Percentiles rank a stretch among this genome's conserved stretches.
Evolutionary conservation across 2,113 vertebrate species (phyloP).

Genomic region (Phoxinus phoxinus): DNA sequence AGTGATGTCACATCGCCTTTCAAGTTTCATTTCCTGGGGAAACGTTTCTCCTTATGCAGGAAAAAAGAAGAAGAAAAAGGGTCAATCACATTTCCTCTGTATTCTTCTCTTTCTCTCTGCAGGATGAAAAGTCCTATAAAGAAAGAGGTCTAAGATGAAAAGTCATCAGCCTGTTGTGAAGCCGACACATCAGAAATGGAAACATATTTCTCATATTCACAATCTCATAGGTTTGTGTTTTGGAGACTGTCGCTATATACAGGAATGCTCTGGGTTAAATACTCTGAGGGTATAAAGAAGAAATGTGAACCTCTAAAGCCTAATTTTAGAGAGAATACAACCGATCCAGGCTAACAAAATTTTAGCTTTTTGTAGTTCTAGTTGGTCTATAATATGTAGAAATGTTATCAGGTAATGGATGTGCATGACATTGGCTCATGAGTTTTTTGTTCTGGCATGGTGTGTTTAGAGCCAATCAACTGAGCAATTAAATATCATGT

Average conservation of each 20-base stretch:
- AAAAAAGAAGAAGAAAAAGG: neutral
- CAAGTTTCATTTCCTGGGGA: constrained; percentile 47
- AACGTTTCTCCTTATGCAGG: constrained; percentile 6
- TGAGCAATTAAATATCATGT: neutral
- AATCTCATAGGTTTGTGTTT: neutral
- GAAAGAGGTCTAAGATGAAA: neutral
- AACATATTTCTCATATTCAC: neutral
- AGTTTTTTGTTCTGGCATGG: neutral
- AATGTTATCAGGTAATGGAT: neutral
- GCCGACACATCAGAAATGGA: neutral
- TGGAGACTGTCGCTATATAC: neutral
- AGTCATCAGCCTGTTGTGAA: neutral
- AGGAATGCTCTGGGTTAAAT: neutral
- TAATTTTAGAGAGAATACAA: neutral
- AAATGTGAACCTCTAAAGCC: neutral
- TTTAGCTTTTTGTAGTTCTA: neutral
- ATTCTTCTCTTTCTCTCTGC: constrained; percentile 1
- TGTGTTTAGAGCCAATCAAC: neutral
- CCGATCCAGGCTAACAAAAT: neutral
- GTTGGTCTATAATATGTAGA: neutral
- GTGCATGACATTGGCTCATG: neutral
- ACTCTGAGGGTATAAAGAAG: neutral
- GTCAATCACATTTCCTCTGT: neutral
- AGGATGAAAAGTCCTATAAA: neutral
- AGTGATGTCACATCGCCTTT: constrained; percentile 42